Percentiles rank a stretch among this genome's conserved stretches.
phyloP scores from a whole-genome alignment of 2,113 vertebrate species.

The Calidris pygmaea region DNA sequence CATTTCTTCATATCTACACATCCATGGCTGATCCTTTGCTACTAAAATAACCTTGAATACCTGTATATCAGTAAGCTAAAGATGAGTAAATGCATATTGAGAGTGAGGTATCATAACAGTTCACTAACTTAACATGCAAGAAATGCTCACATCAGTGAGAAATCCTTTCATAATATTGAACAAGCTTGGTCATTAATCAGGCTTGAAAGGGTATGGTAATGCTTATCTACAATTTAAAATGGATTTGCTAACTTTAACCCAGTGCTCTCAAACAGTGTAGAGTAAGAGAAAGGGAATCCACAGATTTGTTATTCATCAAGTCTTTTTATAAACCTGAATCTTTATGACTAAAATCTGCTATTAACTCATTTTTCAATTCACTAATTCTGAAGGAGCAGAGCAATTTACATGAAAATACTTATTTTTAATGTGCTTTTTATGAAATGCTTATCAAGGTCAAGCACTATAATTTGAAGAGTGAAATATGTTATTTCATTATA shows the following conservation, averaged over 20 bases:
- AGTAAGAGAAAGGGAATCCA: not conserved
- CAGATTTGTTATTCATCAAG: not conserved
- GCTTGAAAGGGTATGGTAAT: not conserved
- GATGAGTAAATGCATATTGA: not conserved
- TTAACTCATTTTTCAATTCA: slow-evolving; percentile 2
- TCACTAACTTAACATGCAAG: not conserved
- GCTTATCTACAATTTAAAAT: not conserved
- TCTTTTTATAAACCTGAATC: not conserved
- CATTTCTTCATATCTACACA: not conserved
- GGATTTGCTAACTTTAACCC: not conserved
- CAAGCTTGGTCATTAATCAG: not conserved
- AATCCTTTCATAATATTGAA: not conserved
- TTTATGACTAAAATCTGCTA: not conserved
- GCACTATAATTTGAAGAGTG: not conserved
- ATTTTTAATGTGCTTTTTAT: not conserved
- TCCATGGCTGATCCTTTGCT: not conserved
- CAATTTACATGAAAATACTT: slow-evolving; percentile 18
- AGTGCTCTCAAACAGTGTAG: not conserved
- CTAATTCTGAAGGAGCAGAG: not conserved
- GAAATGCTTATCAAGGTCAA: slow-evolving; percentile 32
- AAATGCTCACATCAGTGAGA: not conserved
- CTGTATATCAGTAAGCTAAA: not conserved
- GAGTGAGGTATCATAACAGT: not conserved
- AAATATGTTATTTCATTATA: not conserved
- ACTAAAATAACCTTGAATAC: not conserved